A percentile compares a stretch with the other conserved stretches of the same genome.
These are phyloP conservation scores for Merluccius polli DNA, from an alignment of 2,797 vertebrate genomes.

Conservation along the genomic window DNA sequence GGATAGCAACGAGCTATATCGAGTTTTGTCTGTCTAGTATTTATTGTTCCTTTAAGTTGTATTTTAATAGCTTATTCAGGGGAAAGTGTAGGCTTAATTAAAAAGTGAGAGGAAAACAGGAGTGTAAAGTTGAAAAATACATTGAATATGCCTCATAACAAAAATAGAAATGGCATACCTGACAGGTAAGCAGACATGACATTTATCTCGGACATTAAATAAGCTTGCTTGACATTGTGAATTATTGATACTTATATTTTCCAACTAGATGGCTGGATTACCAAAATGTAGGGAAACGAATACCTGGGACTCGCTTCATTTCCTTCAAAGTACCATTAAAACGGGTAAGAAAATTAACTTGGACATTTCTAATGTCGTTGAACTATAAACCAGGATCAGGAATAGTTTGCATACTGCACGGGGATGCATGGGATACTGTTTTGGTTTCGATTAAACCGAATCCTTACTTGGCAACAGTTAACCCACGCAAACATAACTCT, in stretches of 20 bases:
- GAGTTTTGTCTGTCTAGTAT: background rate
- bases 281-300: constrained; percentile 74
- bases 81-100: background rate
- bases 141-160: constrained; percentile 14
- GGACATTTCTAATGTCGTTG: no score
- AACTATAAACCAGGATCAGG: background rate
- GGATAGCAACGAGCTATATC: background rate
- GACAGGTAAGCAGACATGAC: constrained; percentile 46
- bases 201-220: background rate
- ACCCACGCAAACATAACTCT: background rate
- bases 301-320: constrained; percentile 85
- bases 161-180: constrained; percentile 42
- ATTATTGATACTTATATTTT: background rate
- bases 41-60: background rate
- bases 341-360: constrained; percentile 57
- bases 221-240: background rate
- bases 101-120: background rate
- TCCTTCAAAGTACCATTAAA: constrained; percentile 91
- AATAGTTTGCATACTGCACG: background rate
- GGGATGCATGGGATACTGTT: background rate
- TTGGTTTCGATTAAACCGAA: background rate
- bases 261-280: constrained; percentile 82
- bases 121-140: background rate
- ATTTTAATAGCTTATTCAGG: background rate
- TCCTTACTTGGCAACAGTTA: background rate